Conservation (phyloP, 2,113 vertebrate species). For the Anarhynchus alexandrinus region DNA sequence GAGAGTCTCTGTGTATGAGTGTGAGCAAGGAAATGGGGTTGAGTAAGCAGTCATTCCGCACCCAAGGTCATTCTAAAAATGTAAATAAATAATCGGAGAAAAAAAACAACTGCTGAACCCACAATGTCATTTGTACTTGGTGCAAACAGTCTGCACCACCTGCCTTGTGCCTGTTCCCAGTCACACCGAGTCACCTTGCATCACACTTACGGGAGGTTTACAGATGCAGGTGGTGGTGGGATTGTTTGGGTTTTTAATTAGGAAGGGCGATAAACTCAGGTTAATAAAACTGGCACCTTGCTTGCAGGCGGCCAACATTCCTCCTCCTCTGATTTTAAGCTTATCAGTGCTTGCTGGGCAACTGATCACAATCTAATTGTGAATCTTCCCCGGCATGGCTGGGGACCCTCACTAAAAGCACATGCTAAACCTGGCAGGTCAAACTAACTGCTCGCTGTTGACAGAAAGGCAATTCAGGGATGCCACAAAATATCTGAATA, state of each 20-base stretch:
- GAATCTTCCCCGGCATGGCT: not conserved
- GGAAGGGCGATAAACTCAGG: not conserved
- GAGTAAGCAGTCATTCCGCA: not conserved
- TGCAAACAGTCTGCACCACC: not conserved
- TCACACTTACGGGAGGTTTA: fast-evolving
- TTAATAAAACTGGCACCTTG: not conserved
- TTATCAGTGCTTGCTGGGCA: not conserved
- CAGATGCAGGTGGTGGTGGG: not conserved
- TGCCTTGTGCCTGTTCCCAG: not conserved
- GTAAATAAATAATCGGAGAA: not conserved
- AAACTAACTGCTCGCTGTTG: not conserved
- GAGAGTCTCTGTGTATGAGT: not conserved
- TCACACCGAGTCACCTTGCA: not conserved
- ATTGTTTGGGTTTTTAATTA: not conserved
- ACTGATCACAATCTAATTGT: not conserved
- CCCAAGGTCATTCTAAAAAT: not conserved
- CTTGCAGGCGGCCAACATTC: not conserved
- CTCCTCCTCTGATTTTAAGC: not conserved
- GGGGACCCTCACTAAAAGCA: not conserved
- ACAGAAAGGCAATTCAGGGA: not conserved
- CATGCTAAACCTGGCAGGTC: not conserved
- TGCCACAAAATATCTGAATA: not conserved
- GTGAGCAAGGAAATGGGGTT: not conserved
- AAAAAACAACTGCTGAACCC: not conserved
- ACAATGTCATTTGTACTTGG: not conserved